phyloP scores from a whole-genome alignment of 2,797 vertebrate species.

The Steatocranus sp. region DNA sequence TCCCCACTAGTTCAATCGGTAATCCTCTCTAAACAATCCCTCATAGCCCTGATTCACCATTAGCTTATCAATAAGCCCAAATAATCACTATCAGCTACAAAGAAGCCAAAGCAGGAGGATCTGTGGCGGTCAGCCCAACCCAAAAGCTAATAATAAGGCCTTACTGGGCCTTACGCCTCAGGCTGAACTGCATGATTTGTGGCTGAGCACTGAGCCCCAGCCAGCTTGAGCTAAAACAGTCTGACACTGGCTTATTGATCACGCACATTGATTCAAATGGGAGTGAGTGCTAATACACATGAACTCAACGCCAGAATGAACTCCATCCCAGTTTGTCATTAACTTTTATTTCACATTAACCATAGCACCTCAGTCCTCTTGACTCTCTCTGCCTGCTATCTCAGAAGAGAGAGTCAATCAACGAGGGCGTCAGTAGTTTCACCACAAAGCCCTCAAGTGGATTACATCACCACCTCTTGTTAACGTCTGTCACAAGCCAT shows the following conservation, averaged over 20 bases:
- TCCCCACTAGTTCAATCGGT: conserved; percentile 33
- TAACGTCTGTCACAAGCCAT: conserved; percentile 56
- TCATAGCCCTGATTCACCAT: conserved; percentile 52
- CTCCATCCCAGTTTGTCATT: background rate
- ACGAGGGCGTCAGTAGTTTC: conserved; percentile 55
- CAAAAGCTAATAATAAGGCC: conserved; percentile 39
- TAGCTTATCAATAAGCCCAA: conserved; percentile 65
- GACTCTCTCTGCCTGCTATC: conserved; percentile 5
- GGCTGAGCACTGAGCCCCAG: conserved; percentile 27
- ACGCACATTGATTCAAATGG: conserved; percentile 43
- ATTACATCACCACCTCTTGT: conserved; percentile 62
- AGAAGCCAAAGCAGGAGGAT: conserved; percentile 45
- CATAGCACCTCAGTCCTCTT: background rate
- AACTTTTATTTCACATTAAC: conserved; percentile 33
- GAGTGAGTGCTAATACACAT: background rate
- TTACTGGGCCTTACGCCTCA: conserved; percentile 6
- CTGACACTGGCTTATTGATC: conserved; percentile 59
- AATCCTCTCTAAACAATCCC: conserved; percentile 66
- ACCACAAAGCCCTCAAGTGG: conserved; percentile 50
- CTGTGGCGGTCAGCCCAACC: conserved; percentile 23
- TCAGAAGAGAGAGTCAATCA: conserved; percentile 53
- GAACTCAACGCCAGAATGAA: background rate
- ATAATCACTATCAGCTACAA: conserved; percentile 55
- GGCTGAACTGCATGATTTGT: conserved; percentile 41
- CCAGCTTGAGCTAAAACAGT: conserved; percentile 30